phyloP scores from a whole-genome alignment of 2,797 vertebrate genomes.

The Hippopotamyrus pictus region DNA sequence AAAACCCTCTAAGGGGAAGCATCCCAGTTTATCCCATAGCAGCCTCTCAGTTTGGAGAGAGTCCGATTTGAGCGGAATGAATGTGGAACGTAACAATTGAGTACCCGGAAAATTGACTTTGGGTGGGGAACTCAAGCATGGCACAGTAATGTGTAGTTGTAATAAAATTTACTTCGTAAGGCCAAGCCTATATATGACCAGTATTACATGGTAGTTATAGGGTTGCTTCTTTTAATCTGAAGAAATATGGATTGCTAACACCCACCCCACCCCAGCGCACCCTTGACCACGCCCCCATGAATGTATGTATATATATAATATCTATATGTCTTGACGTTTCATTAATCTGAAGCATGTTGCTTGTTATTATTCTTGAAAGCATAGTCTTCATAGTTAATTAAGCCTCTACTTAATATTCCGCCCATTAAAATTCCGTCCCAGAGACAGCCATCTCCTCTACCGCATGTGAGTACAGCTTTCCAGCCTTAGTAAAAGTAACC shows the following conservation, averaged over 20 bases:
- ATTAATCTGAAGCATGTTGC: not conserved
- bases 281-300: not conserved
- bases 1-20: not conserved
- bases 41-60: not conserved
- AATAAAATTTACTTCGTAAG: not conserved
- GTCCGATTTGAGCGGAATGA: not conserved
- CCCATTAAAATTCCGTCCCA: not conserved
- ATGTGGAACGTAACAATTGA: not conserved
- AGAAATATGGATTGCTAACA: not conserved
- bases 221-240: not conserved
- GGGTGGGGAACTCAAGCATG: not conserved
- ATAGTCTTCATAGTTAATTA: not conserved
- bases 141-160: not conserved
- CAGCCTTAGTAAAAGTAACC: not conserved
- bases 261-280: not conserved
- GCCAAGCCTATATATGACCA: not conserved
- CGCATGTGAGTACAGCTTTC: not conserved
- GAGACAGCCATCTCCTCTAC: not conserved
- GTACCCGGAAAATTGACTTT: not conserved
- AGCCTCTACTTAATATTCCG: not conserved
- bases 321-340: not conserved
- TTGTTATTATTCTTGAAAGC: not conserved
- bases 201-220: not conserved
- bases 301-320: not conserved
- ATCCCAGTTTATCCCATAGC: not conserved